A percentile compares a stretch with the other conserved stretches of the same genome.
These are phyloP conservation scores for Leuctra nigra DNA, from an alignment of 2,888 invertebrate species.

Conservation along the genomic window DNA sequence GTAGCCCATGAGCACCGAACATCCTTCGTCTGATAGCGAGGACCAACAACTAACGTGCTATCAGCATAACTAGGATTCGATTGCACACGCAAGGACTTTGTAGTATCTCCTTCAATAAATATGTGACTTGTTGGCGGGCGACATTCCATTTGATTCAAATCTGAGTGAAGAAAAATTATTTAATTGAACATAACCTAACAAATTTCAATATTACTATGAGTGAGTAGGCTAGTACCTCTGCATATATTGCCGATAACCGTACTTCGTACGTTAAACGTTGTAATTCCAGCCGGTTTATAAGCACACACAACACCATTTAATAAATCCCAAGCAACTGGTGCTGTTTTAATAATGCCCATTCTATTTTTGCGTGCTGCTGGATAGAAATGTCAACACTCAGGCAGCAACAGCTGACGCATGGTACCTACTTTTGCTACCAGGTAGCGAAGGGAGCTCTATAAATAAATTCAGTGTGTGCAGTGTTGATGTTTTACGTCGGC, in stretches of 20 bases:
- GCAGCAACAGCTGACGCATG: too few species aligned
- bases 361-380: neutral
- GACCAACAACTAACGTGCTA: conserved; percentile 66
- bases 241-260: conserved; percentile 57
- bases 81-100: conserved; percentile 48
- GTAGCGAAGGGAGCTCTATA: too few species aligned
- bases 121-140: conserved; percentile 53
- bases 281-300: conserved; percentile 65
- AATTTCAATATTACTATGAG: too few species aligned
- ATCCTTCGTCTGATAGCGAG: conserved; percentile 63
- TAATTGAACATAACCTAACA: neutral
- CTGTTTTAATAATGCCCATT: conserved; percentile 23
- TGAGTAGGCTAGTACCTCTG: too few species aligned
- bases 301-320: conserved; percentile 71
- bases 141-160: conserved; percentile 61
- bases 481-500: too few species aligned
- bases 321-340: conserved; percentile 50
- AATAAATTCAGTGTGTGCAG: too few species aligned
- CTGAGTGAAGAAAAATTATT: conserved; percentile 42
- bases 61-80: conserved; percentile 65
- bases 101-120: conserved; percentile 57
- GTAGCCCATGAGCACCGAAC: conserved; percentile 55
- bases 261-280: conserved; percentile 47
- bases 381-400: too few species aligned
- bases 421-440: too few species aligned